Evolutionary conservation across 2,797 vertebrate genomes (phyloP), one percentile per base, ranked within the genome.

Genomic region (Neoniphon sammara): DNA sequence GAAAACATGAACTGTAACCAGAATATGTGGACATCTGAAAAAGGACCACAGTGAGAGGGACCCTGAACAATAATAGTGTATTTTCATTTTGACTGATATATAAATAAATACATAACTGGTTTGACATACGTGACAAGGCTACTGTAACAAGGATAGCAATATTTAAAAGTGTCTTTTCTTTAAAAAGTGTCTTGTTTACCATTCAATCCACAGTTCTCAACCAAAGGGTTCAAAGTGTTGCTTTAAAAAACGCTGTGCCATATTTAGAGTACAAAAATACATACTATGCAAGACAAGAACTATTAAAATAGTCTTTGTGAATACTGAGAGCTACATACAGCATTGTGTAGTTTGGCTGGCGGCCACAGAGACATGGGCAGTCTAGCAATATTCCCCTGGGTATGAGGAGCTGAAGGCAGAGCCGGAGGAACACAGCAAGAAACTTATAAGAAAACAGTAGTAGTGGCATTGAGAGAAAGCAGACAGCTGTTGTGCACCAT

Each of bases 211-310:
- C 69, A 80, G 86, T 82, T 85, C 39, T 66, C 76, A 71, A 87
- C 78, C 76, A 85, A 85, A 77, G 10, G 23, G 42, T 83, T 87
- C 56, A 80, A 82, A 88, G 69, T 82, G 77, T 81, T 55, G 73
- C 64, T 80, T 80, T 88, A 86, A 67, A 54, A 69, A 85, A 77
- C 7, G 57, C 75, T 85, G 89, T 87, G 89, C 81, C 67, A 62
- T 80, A 84, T 81, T 34, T 72, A 70, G 82, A 86, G 81, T 91
- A 91, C 69, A 92, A 93, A 92, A 92, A 89, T 90, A 89, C 82
- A 88, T 82, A 80, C 68, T 87, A 84, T 88, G 82, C 82, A 72
- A 76, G 77, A 86, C 56, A 34, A 65, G 55, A 72, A 66, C 57
- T 76, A 84, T 73, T 76, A 82, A 84, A 90, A 82, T 75, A 75